Percentiles rank a stretch among this genome's conserved stretches.
These are phyloP conservation scores for Dufourea novaeangliae DNA, from an alignment of 1,140 invertebrate genomes.

Conservation along the genomic window DNA sequence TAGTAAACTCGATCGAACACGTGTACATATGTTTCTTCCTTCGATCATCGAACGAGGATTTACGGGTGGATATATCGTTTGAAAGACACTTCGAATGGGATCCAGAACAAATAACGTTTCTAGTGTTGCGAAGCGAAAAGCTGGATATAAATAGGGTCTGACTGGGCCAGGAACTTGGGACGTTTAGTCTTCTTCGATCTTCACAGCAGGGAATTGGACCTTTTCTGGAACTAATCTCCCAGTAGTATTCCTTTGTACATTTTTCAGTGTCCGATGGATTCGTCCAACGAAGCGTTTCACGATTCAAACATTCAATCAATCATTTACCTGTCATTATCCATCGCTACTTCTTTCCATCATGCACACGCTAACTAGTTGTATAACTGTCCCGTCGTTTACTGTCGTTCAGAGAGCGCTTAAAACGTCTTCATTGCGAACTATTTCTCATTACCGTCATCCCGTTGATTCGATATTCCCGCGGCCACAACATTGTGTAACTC, in stretches of 20 bases:
- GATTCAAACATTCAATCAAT: conserved; percentile 1
- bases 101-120: not conserved
- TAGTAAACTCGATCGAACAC: not conserved
- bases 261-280: too few relatives aligned
- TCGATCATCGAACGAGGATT: not conserved
- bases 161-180: not conserved
- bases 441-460: conserved; percentile 31
- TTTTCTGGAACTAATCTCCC: too few relatives aligned
- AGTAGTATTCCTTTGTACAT: too few relatives aligned
- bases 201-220: too few relatives aligned
- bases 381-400: conserved; percentile 33
- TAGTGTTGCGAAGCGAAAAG: not conserved
- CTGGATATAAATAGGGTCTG: too few relatives aligned
- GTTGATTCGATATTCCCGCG: conserved; percentile 12
- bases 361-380: conserved; percentile 17
- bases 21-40: not conserved
- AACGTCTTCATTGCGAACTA: conserved; percentile 51
- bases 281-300: not conserved
- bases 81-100: not conserved
- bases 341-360: conserved; percentile 13
- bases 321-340: not conserved
- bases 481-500: conserved; percentile 42
- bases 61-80: not conserved
- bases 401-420: conserved; percentile 43
- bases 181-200: too few relatives aligned